phyloP scores from a whole-genome alignment of 2,113 vertebrate genomes.

The Phylloscopus trochiloides region DNA sequence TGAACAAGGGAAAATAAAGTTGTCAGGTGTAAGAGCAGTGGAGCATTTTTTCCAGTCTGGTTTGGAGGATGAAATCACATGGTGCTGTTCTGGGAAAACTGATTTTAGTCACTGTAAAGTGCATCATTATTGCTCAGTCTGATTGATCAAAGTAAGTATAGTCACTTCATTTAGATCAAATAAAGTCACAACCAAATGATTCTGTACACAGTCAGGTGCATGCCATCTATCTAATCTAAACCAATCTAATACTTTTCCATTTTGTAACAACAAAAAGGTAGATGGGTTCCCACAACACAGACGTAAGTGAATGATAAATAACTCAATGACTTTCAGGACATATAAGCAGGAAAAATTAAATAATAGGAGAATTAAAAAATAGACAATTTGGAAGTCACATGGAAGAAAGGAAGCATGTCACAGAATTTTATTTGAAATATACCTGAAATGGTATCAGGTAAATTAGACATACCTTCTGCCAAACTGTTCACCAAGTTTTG shows the following conservation, averaged over 20 bases:
- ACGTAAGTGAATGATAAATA: constrained; percentile 41
- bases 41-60: constrained; percentile 6
- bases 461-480: background rate
- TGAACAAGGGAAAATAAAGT: constrained; percentile 52
- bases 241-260: background rate
- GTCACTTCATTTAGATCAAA: constrained; percentile 45
- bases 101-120: constrained; percentile 37
- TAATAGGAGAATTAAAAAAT: constrained; percentile 14
- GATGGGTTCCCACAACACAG: background rate
- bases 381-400: background rate
- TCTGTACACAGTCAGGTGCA: background rate
- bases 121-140: constrained; percentile 51
- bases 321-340: background rate
- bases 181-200: constrained; percentile 20
- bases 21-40: constrained; percentile 1
- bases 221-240: constrained; percentile 5
- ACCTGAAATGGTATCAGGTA: background rate
- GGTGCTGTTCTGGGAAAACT: background rate
- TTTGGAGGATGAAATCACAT: constrained; percentile 33
- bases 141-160: constrained; percentile 57
- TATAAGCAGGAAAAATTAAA: constrained; percentile 5
- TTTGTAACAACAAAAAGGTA: constrained; percentile 7
- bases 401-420: background rate
- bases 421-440: background rate
- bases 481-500: background rate